phyloP scores from a whole-genome alignment of 1,140 invertebrate genomes.

The Tyrophagus putrescentiae region DNA sequence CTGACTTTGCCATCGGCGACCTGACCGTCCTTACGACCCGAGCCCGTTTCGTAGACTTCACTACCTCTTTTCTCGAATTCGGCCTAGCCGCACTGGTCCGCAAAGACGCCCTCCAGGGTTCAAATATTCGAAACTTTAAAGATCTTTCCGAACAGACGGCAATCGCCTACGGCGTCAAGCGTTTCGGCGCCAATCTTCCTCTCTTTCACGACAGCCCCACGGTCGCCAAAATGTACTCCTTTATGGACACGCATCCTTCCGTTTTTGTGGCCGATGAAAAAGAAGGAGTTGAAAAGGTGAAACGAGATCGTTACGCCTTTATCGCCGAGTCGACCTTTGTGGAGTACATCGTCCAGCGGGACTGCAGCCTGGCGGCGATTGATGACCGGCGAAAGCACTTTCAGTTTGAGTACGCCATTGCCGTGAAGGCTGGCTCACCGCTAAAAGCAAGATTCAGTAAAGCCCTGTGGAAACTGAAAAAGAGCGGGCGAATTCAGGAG shows the following conservation, averaged over 20 bases:
- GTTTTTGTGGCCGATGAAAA: conserved; percentile 62
- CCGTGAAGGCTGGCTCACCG: conserved; percentile 28
- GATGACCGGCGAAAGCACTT: conserved; percentile 51
- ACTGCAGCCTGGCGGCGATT: conserved; percentile 60
- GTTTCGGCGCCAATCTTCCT: conserved; percentile 37
- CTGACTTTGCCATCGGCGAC: conserved; percentile 19
- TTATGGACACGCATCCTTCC: conserved; percentile 72
- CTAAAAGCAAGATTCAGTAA: conserved; percentile 35
- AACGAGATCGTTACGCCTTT: conserved; percentile 52
- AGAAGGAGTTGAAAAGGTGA: conserved; percentile 72
- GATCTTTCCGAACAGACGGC: conserved; percentile 18
- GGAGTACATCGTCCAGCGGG: conserved; percentile 56
- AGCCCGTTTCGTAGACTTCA: conserved; percentile 18
- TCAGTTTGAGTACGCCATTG: conserved; percentile 35
- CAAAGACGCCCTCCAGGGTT: not conserved
- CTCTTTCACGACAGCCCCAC: conserved; percentile 34
- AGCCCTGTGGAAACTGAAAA: conserved; percentile 37
- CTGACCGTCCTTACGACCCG: conserved; percentile 12
- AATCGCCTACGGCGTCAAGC: conserved; percentile 14
- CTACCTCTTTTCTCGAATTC: conserved; percentile 7
- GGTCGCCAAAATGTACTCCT: conserved; percentile 47
- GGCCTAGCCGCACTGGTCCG: conserved; percentile 8
- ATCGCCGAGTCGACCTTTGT: conserved; percentile 69
- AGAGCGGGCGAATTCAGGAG: conserved; percentile 34
- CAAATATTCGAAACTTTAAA: conserved; percentile 6